Evolutionary conservation across 2,797 vertebrate species (phyloP), one percentile per base, ranked within the genome.

Genomic region (Tenualosa thibaudeaui): DNA sequence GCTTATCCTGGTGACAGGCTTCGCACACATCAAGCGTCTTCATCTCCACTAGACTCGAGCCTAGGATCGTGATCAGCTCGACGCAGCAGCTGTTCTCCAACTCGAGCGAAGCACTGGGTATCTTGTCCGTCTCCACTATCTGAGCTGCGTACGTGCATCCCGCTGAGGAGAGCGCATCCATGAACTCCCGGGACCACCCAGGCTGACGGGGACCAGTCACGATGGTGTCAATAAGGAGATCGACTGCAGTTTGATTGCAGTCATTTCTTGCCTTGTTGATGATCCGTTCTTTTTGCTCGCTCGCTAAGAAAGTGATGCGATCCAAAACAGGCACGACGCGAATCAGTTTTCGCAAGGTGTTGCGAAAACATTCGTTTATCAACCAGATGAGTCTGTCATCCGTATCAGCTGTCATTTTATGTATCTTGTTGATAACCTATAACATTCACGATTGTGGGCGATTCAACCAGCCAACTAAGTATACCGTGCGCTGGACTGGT

Each of bases 281-380:
- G 40, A 95, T 88, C 31, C 3, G 82, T 0, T 93, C 92, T 62
- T 83, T 88, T 0, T 89, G 84, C 0, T 83, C 93, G 0, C 0
- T 0, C 0, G 89, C 24, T 81, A 96, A 88, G 46, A 90, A 93
- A 24, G n/a, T 82, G 2, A 96, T 90, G 83, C 12, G n/a, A 89
- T 95, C 96, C 89, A 96, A 84, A n/a, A 96, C 92, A 0, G 92
- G 93, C 5, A 85, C 85, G 19, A 92, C 90, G 3, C 87, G 91
- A 51, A 96, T 93, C 83, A 75, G 81, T 9, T 0, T 84, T 82
- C 84, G 91, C 85, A 96, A 78, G 82, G 93, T 88, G 53, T 40
- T 0, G 86, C 91, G 91, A 90, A 96, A 95, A 85, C 91, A 92
- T 0, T 84, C 85, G 13, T 15, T 15, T 26, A 84, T 84, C 46